Evolutionary conservation across 2,113 vertebrate species (phyloP).

Genomic region (Anolis carolinensis): DNA sequence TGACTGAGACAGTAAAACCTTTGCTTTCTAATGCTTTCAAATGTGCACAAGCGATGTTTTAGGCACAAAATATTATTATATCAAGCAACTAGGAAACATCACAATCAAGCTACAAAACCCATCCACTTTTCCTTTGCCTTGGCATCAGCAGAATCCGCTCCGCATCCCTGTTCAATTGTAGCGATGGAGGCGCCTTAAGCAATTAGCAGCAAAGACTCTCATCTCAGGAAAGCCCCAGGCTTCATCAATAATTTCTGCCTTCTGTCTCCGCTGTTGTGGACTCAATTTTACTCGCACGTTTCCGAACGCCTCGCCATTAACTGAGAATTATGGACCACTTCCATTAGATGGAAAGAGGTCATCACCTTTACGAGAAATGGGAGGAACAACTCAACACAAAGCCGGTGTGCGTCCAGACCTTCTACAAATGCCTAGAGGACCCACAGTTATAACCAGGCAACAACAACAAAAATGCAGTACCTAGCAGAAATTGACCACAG

Average conservation of each 20-base stretch:
- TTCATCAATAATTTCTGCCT: constrained; percentile 18
- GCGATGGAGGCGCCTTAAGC: not conserved
- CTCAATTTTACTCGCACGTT: not conserved
- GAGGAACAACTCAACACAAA: not conserved
- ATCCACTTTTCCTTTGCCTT: not conserved
- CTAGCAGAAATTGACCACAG: no score
- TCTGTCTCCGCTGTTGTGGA: not conserved
- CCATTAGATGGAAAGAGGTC: not conserved
- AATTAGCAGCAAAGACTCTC: not conserved
- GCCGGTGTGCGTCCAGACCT: not conserved
- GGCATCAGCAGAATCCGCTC: no score
- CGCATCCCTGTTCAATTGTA: not conserved
- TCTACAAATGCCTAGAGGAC: not conserved
- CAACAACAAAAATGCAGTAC: no score
- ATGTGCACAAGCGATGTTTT: no score
- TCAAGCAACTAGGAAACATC: no score
- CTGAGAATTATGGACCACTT: not conserved
- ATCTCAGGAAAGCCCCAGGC: not conserved
- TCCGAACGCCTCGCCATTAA: not conserved
- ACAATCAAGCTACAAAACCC: no score
- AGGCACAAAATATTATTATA: no score
- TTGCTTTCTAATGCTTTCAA: no score
- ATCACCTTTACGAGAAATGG: not conserved
- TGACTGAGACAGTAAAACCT: no score
- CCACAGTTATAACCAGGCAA: no score